These are phyloP conservation scores for Gallinago paraguaiae DNA, from an alignment of 2,113 vertebrate species.

Conservation along the genomic window DNA sequence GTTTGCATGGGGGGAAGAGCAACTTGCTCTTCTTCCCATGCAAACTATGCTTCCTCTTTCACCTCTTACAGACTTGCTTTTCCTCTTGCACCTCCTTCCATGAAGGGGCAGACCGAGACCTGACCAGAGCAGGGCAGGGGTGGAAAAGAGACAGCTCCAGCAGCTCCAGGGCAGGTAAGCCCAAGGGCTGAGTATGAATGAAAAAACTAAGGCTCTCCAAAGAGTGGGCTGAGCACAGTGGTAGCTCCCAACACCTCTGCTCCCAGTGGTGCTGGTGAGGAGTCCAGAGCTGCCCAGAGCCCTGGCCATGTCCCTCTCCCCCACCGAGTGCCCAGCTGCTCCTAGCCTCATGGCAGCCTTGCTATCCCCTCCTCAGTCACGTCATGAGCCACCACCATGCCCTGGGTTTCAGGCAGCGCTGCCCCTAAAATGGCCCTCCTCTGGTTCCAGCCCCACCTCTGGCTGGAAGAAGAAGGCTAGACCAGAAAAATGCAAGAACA, in stretches of 20 bases:
- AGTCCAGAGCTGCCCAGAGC: background rate
- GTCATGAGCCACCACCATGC: background rate
- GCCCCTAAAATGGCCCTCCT: background rate
- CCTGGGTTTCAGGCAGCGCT: background rate
- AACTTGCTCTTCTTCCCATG: background rate
- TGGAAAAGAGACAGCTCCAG: background rate
- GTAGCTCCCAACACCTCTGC: background rate
- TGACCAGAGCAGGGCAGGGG: background rate
- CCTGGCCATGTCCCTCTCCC: background rate
- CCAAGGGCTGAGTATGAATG: background rate
- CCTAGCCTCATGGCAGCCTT: rapidly evolving
- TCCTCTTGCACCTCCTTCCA: background rate
- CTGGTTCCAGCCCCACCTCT: background rate
- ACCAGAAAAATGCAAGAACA: background rate
- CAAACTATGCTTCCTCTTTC: background rate
- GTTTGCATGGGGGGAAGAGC: background rate
- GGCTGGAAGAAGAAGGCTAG: background rate
- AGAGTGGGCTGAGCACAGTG: background rate
- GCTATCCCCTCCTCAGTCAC: background rate
- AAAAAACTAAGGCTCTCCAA: background rate
- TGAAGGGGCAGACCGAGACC: background rate
- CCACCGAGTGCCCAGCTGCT: background rate
- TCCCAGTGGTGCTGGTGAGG: background rate
- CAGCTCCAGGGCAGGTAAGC: background rate
- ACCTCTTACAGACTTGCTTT: background rate